A percentile compares a stretch with the other conserved stretches of the same genome.
phyloP scores from a whole-genome alignment of 2,888 invertebrate genomes.

The Brassicogethes aeneus region DNA sequence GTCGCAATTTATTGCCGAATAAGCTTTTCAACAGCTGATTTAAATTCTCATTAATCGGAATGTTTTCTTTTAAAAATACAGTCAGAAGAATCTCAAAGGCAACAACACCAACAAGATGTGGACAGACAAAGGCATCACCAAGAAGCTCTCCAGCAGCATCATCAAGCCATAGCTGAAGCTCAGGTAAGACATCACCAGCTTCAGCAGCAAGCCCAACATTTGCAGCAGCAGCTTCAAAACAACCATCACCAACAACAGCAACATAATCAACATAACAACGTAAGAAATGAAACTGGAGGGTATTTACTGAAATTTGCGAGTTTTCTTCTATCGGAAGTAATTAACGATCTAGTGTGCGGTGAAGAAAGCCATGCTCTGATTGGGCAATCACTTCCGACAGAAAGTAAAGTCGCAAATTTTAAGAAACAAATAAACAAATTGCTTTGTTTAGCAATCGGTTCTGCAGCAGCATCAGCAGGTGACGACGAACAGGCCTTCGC shows the following conservation, averaged over 20 bases:
- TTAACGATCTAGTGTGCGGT: too few relatives aligned
- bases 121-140: slow-evolving; percentile 24
- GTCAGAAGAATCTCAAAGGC: slow-evolving; percentile 13
- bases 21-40: too few relatives aligned
- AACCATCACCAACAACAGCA: slow-evolving; percentile 43
- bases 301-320: too few relatives aligned
- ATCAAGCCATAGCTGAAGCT: slow-evolving; percentile 35
- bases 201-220: slow-evolving; percentile 41
- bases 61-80: too few relatives aligned
- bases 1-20: too few relatives aligned
- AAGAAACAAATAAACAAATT: too few relatives aligned
- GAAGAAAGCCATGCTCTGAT: too few relatives aligned
- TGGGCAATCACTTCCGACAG: too few relatives aligned
- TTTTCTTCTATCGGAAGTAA: too few relatives aligned
- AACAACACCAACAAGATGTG: neutral
- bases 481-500: slow-evolving; percentile 19
- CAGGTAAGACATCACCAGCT: slow-evolving; percentile 43
- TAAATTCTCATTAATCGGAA: too few relatives aligned
- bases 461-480: slow-evolving; percentile 34
- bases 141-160: slow-evolving; percentile 32
- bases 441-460: slow-evolving; percentile 19
- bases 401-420: too few relatives aligned
- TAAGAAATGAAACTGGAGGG: too few relatives aligned
- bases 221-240: slow-evolving; percentile 40
- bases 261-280: slow-evolving; percentile 1